Evolutionary conservation across 1,140 invertebrate species (phyloP), one percentile per base, ranked within the genome.

Genomic region (Medauroidea extradentata): DNA sequence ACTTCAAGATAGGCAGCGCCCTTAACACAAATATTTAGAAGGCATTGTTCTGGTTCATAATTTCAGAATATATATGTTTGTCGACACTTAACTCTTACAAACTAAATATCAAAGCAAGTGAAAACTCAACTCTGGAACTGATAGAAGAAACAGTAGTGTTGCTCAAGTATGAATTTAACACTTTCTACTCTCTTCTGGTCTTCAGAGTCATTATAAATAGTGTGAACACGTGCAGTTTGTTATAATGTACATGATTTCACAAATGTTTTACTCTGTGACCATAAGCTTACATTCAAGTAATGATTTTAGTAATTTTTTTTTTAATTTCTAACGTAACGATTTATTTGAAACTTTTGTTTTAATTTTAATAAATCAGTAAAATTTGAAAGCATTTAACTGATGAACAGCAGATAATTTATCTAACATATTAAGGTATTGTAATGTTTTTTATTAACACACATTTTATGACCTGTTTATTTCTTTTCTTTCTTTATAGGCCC

Each of bases 401-500:
- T 11, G 14, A 27, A 27, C 11, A 11, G 3, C 21, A 2, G 24
- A 34, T 29, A 16, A 51, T 11, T 51, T n/a, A 19, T 51, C 38
- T 27, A 49, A 13, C 13, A 5, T 16, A 4, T 49, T 25, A 49
- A n/a, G 23, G 24, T 29, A 29, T 14, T 51, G 27, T 27, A 51
- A n/a, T 25, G 24, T 51, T 46, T 48, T 25, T 51, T 51, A n/a
- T 29, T 29, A 55, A 44, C 44, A 55, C 42, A 41, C 9, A 43
- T 25, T n/a, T 38, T 43, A 55, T 57, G 18, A 48, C 46, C 56
- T 50, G 11, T 46, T 60, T 60, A 43, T 59, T 42, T 53, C 29
- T 60, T 54, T 53, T 60, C 43, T 58, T 58, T 43, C 46, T 59
- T 60, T 60, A 49, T 60, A 60, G 58, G 58, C 58, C 58, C 51